phyloP scores from a whole-genome alignment of 2,797 vertebrate genomes.

The Scleropages formosus region DNA sequence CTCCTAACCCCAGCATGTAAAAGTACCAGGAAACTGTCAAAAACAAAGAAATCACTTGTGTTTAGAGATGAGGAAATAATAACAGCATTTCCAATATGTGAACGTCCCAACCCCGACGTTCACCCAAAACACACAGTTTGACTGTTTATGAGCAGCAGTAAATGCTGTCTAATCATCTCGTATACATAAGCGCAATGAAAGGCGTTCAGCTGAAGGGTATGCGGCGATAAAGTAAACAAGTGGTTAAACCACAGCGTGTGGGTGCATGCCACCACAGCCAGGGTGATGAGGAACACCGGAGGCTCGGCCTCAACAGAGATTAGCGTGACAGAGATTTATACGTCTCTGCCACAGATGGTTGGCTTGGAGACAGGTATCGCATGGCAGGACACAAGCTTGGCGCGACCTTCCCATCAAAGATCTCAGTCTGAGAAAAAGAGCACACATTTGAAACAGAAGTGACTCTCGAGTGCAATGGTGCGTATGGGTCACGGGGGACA shows the following conservation, averaged over 20 bases:
- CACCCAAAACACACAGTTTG: constrained; percentile 38
- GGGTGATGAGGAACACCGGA: constrained; percentile 36
- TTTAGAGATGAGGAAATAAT: constrained; percentile 58
- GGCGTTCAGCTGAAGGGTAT: constrained; percentile 27
- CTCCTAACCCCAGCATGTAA: not conserved
- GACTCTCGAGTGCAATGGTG: constrained; percentile 33
- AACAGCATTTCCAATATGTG: constrained; percentile 55
- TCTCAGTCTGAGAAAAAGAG: constrained; percentile 37
- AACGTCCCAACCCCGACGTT: constrained; percentile 46
- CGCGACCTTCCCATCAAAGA: constrained; percentile 41
- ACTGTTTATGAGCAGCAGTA: constrained; percentile 66
- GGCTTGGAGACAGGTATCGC: constrained; percentile 30
- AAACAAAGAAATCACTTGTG: constrained; percentile 34
- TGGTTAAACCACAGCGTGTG: constrained; percentile 43
- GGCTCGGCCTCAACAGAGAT: constrained; percentile 34
- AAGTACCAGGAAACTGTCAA: not conserved
- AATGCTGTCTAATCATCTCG: constrained; percentile 65
- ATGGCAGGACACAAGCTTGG: constrained; percentile 30
- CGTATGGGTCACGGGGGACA: constrained; percentile 32
- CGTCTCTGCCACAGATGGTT: constrained; percentile 40
- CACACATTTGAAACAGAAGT: constrained; percentile 30
- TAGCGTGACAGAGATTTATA: constrained; percentile 37
- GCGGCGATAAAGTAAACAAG: constrained; percentile 55
- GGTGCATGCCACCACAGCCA: constrained; percentile 24
- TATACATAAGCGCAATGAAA: constrained; percentile 29